A percentile compares a stretch with the other conserved stretches of the same genome.
phyloP scores from a whole-genome alignment of 2,888 invertebrate species.

The Tridacna gigas region DNA sequence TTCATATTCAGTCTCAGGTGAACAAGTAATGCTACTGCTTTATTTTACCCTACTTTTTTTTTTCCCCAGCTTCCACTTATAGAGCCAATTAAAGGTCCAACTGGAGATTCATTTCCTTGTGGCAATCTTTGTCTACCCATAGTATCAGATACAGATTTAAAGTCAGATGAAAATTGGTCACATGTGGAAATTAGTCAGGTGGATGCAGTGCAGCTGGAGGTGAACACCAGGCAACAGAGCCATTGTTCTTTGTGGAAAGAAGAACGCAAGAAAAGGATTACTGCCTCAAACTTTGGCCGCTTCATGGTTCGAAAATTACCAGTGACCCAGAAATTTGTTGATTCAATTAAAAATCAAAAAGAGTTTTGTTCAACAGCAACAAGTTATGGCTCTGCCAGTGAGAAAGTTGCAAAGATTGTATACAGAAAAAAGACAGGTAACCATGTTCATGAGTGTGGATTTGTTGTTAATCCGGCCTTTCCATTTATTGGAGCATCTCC shows the following conservation, averaged over 20 bases:
- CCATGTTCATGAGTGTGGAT: constrained; percentile 58
- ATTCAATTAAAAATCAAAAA: background rate
- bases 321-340: background rate
- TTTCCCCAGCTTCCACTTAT: too few species aligned
- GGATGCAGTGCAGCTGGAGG: background rate
- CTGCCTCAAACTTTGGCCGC: constrained; percentile 42
- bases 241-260: constrained; percentile 24
- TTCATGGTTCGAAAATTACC: constrained; percentile 5
- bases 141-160: too few species aligned
- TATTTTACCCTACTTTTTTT: too few species aligned
- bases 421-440: constrained; percentile 39
- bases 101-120: too few species aligned
- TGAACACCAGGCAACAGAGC: constrained; percentile 9
- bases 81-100: too few species aligned
- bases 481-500: constrained; percentile 55
- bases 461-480: constrained; percentile 47
- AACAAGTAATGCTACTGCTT: too few species aligned
- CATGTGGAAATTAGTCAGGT: background rate
- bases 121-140: too few species aligned
- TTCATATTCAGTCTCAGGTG: too few species aligned
- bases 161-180: background rate
- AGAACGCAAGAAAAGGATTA: constrained; percentile 25
- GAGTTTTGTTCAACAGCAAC: constrained; percentile 36
- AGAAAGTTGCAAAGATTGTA: constrained; percentile 35
- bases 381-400: constrained; percentile 37